Percentiles rank a stretch among this genome's conserved stretches.
These are phyloP conservation scores for Macroglossus sobrinus DNA, from an alignment of 2,113 vertebrate genomes.

Conservation along the genomic window DNA sequence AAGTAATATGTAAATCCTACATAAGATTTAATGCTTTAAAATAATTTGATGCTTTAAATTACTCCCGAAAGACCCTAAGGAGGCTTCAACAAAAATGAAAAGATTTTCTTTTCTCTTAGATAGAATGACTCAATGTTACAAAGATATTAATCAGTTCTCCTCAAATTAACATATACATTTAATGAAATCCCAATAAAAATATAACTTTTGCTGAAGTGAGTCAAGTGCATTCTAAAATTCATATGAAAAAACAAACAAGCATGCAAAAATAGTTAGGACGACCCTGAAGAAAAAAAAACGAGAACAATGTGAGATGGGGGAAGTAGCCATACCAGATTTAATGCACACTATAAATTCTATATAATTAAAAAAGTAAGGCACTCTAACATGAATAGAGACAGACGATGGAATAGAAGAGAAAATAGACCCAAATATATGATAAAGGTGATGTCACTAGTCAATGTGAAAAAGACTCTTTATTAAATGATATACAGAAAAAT, in stretches of 20 bases:
- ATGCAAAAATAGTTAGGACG: not conserved
- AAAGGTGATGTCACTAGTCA: not conserved
- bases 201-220: not conserved
- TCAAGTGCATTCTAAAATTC: slow-evolving; percentile 24
- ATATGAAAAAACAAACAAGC: not conserved
- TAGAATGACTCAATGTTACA: not conserved
- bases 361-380: not conserved
- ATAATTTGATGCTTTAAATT: not conserved
- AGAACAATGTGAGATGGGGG: not conserved
- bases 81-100: not conserved
- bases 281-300: not conserved
- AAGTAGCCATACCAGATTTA: not conserved
- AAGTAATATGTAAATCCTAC: not conserved
- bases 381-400: not conserved
- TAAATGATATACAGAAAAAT: not conserved
- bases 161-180: not conserved
- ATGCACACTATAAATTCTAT: not conserved
- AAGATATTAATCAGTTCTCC: slow-evolving; percentile 1
- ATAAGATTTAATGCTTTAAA: not conserved
- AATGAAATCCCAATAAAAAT: not conserved
- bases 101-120: not conserved
- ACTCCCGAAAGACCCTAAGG: not conserved
- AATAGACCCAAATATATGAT: not conserved
- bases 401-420: not conserved
- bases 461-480: not conserved